Evolutionary conservation across 2,113 vertebrate species (phyloP).

Genomic region (Ardeotis arabs): DNA sequence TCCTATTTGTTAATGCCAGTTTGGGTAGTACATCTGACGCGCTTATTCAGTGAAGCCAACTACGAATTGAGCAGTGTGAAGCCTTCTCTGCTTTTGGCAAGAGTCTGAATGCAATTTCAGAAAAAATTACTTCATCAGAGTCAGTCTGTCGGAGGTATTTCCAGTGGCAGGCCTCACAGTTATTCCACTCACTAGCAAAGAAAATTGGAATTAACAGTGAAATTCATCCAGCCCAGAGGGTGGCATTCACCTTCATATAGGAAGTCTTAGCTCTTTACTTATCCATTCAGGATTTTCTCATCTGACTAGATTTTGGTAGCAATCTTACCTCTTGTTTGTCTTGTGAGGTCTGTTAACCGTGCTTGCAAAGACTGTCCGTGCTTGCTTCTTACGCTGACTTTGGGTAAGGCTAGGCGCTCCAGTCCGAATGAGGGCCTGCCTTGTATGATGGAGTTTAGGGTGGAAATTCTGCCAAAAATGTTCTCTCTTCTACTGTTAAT

Average conservation of each 20-base stretch:
- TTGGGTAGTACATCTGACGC: background rate
- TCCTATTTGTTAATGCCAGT: background rate
- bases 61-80: background rate
- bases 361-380: accelerated
- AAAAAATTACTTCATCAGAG: background rate
- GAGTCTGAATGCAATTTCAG: background rate
- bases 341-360: background rate
- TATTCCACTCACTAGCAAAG: background rate
- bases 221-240: background rate
- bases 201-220: background rate
- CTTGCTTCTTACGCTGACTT: background rate
- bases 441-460: background rate
- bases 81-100: background rate
- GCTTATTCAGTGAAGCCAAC: background rate
- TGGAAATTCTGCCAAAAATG: background rate
- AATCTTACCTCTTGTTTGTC: background rate
- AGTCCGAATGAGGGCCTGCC: accelerated
- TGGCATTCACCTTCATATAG: background rate
- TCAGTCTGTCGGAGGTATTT: background rate
- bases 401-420: background rate
- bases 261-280: background rate
- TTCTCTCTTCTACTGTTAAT: background rate
- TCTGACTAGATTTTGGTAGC: background rate
- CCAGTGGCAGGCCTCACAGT: background rate
- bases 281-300: background rate